Base-by-base conservation (phyloP, 2,113 vertebrate genomes). In the Tachycineta bicolor region DNA sequence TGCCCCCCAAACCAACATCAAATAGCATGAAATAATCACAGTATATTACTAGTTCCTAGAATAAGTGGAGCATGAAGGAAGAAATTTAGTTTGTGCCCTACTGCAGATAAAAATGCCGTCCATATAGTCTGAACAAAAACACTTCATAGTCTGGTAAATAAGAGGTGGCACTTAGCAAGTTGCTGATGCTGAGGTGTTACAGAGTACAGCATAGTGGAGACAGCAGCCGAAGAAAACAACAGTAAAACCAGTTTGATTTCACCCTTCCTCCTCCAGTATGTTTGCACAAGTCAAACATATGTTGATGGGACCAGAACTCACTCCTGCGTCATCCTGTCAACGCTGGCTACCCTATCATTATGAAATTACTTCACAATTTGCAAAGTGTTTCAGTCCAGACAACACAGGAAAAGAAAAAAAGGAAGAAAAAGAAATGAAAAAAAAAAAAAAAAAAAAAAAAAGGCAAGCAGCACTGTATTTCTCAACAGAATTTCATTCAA, bases 321-420 rank as follows among this genome's bases (percentile, higher is more conserved):
- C 7, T 60, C 7, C 23, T 68, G 33, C 29, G 59, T 68, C 14
- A 24, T 50, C 59, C 34, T 15, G 2, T 53, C 64, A 56, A 9
- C 25, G 46, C 14, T 44, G 23, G 21, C 25, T 55, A 62, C 34
- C 12, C 21, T 22, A 26, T 56, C 14, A 23, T 52, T 56, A 18
- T 8, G 44, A 22, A 76, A 53, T 58, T 77, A n/a, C 19, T 62
- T 22, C 44, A 80, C 22, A 33, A 17, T 83, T 67, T 70, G 33
- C 25, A 50, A 86, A 75, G 34, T 1, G 0, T 43, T 43, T 39
- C 43, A 28, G 25, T 49, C 10, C 24, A 47, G 50, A 41, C 5
- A 67, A 34, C 21, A 24, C 0, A 43, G 11, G 3, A 19, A 26
- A 39, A 50, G 1, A 2, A 12, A 23, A 28, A 11, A 21, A 14